Percentiles rank a stretch among this genome's conserved stretches.
phyloP scores from a whole-genome alignment of 2,113 vertebrate genomes.

The Panurus biarmicus region DNA sequence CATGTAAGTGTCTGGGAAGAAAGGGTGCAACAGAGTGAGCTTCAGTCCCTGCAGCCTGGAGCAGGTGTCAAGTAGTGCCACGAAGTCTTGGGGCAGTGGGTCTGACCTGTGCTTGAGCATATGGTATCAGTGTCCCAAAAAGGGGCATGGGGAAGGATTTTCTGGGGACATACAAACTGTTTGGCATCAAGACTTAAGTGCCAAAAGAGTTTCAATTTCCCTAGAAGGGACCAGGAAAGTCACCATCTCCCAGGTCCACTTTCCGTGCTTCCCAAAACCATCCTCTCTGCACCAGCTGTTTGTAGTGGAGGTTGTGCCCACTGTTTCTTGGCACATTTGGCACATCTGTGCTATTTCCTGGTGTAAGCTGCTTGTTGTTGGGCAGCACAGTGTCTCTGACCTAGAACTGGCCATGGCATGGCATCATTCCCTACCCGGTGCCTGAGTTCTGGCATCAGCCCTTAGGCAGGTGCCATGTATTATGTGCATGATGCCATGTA shows the following conservation, averaged over 20 bases:
- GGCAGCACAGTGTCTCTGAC: background rate
- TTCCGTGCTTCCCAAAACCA: background rate
- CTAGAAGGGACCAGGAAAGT: background rate
- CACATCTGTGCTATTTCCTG: background rate
- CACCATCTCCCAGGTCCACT: background rate
- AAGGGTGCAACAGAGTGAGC: background rate
- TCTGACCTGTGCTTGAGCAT: background rate
- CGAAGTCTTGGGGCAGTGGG: background rate
- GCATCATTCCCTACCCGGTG: background rate
- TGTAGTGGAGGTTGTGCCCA: fast-evolving
- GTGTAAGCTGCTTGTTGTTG: fast-evolving
- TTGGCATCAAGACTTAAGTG: background rate
- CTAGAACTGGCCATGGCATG: background rate
- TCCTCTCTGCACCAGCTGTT: background rate
- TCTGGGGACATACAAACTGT: background rate
- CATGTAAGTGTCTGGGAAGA: slow-evolving; percentile 77
- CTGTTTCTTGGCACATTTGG: fast-evolving
- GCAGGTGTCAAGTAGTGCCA: background rate
- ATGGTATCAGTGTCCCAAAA: background rate
- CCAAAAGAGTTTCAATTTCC: background rate
- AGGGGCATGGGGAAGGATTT: background rate
- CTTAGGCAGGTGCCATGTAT: too few species aligned
- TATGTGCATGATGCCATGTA: too few species aligned
- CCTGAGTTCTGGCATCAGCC: background rate
- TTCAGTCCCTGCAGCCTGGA: background rate